phyloP scores from a whole-genome alignment of 1,140 invertebrate genomes.

The Drosophila kanapiae region DNA sequence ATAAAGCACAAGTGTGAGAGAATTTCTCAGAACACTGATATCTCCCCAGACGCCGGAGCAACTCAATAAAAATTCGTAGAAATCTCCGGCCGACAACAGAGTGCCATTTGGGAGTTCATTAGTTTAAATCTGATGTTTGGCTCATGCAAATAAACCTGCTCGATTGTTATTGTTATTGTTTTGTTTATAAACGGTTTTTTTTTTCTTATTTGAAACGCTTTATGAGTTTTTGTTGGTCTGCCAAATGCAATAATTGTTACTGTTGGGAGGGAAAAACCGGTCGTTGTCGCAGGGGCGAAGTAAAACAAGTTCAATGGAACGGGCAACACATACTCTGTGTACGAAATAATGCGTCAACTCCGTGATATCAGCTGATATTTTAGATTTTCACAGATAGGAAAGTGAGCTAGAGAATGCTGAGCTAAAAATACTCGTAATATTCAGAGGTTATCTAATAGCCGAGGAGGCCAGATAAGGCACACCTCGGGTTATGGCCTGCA shows the following conservation, averaged over 20 bases:
- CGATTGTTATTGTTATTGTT: conserved; percentile 34
- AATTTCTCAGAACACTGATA: conserved; percentile 26
- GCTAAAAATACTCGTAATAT: conserved; percentile 13
- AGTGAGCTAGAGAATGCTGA: conserved; percentile 18
- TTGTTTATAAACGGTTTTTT: conserved; percentile 23
- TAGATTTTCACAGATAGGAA: conserved; percentile 28
- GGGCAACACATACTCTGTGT: conserved; percentile 5
- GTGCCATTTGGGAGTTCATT: conserved; percentile 64
- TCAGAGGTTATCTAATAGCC: conserved; percentile 13
- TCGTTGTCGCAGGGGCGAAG: conserved; percentile 2
- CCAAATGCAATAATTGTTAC: conserved; percentile 30
- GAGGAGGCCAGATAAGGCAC: conserved; percentile 32
- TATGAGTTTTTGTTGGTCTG: conserved; percentile 2
- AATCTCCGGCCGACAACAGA: conserved; percentile 32
- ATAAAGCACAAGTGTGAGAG: conserved; percentile 20
- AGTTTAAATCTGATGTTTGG: conserved; percentile 44
- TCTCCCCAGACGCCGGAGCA: background rate
- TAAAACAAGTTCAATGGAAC: conserved; percentile 45
- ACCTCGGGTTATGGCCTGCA: conserved; percentile 25
- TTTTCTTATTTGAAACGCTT: background rate
- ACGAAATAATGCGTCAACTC: conserved; percentile 20
- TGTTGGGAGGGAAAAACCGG: conserved; percentile 19
- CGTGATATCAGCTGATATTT: conserved; percentile 43
- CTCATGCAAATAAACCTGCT: conserved; percentile 69
- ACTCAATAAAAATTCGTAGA: conserved; percentile 58